Evolutionary conservation across 2,888 invertebrate species (phyloP).

Genomic region (Autographa gamma): DNA sequence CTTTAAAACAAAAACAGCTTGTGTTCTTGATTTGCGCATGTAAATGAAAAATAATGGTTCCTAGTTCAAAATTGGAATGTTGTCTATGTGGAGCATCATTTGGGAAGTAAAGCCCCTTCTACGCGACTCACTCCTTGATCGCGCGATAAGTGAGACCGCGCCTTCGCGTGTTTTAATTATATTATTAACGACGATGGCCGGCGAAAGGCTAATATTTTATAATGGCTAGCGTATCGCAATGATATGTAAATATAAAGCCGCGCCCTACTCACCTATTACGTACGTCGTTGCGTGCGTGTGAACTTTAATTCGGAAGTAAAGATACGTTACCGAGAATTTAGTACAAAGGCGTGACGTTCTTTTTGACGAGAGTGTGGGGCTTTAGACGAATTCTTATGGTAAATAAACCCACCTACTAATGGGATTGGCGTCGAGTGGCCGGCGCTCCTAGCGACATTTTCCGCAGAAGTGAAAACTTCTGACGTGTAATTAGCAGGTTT

Average conservation of each 20-base stretch:
- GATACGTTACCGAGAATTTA: conserved; percentile 83
- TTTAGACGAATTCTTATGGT: conserved; percentile 73
- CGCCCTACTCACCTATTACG: conserved; percentile 80
- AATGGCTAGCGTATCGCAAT: conserved; percentile 86
- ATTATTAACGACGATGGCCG: conserved; percentile 86
- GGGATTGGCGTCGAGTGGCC: conserved; percentile 68
- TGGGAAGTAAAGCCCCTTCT: conserved; percentile 55
- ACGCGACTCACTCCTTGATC: conserved; percentile 79
- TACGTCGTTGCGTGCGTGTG: conserved; percentile 81
- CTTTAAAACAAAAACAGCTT: conserved; percentile 9
- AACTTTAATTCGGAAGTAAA: conserved; percentile 85
- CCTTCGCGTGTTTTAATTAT: conserved; percentile 89
- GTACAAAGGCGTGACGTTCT: conserved; percentile 79
- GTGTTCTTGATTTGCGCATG: not conserved
- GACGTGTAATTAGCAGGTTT: conserved; percentile 85
- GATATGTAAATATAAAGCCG: conserved; percentile 88
- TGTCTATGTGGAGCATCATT: conserved; percentile 37
- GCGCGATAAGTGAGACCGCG: conserved; percentile 83
- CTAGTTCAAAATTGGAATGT: conserved; percentile 33
- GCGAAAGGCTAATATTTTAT: conserved; percentile 87
- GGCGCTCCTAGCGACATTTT: conserved; percentile 61
- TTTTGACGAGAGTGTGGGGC: conserved; percentile 62
- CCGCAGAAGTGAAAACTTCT: conserved; percentile 69
- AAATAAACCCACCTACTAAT: conserved; percentile 71
- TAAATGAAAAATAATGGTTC: conserved; percentile 7